These are phyloP conservation scores for Rhinatrema bivittatum DNA, from an alignment of 2,797 vertebrate species.

Conservation along the genomic window DNA sequence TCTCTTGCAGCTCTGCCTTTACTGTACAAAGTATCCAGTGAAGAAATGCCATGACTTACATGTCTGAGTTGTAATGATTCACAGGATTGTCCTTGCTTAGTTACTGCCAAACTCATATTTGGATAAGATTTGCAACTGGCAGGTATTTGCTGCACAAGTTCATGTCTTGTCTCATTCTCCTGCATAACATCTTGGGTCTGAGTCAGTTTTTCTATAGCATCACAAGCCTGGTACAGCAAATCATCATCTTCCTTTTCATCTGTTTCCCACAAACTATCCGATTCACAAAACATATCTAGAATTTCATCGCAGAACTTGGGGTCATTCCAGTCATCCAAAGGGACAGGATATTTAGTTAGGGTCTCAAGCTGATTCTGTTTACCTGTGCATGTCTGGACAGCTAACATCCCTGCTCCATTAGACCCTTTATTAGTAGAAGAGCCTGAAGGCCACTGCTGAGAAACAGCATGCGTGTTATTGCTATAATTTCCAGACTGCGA, in stretches of 20 bases:
- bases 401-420: slow-evolving; percentile 9
- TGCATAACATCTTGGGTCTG: slow-evolving; percentile 32
- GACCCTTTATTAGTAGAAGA: slow-evolving; percentile 9
- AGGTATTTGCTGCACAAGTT: slow-evolving; percentile 3
- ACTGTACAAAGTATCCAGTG: neutral
- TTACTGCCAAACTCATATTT: neutral
- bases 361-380: slow-evolving; percentile 10
- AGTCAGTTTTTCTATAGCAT: slow-evolving; percentile 74
- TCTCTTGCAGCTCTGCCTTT: neutral
- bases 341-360: slow-evolving; percentile 16
- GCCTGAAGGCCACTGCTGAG: slow-evolving; percentile 19
- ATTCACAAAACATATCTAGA: slow-evolving; percentile 48
- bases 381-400: slow-evolving; percentile 5
- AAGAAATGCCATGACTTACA: neutral
- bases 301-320: slow-evolving; percentile 39
- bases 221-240: slow-evolving; percentile 75
- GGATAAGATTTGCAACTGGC: slow-evolving; percentile 11
- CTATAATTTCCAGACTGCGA: slow-evolving; percentile 1
- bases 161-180: slow-evolving; percentile 23
- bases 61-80: neutral
- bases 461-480: neutral
- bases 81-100: slow-evolving; percentile 14
- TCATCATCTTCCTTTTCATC: slow-evolving; percentile 76
- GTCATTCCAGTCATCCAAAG: slow-evolving; percentile 43
- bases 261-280: slow-evolving; percentile 66